Evolutionary conservation across 2,113 vertebrate genomes (phyloP).

Genomic region (Tragelaphus buxtoni): DNA sequence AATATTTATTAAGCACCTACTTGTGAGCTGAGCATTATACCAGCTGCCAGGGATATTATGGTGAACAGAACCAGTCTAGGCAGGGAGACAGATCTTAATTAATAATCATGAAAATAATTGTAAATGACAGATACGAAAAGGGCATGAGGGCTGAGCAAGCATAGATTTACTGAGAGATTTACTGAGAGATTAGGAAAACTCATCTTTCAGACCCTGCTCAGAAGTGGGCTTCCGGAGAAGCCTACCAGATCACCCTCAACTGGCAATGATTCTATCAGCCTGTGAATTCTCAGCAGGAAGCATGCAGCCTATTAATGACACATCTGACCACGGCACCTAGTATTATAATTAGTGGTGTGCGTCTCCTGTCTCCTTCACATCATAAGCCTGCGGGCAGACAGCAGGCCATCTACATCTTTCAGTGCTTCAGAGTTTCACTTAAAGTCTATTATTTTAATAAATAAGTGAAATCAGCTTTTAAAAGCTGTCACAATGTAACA

Average conservation of each 20-base stretch:
- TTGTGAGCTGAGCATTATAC: background rate
- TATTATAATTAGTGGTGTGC: background rate
- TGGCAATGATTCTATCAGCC: background rate
- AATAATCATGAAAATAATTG: background rate
- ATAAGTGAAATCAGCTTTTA: constrained; percentile 4
- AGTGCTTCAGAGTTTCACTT: background rate
- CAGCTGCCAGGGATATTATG: background rate
- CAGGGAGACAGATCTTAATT: background rate
- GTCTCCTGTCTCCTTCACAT: background rate
- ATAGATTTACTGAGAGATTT: background rate
- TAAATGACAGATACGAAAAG: background rate
- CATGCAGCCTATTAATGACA: background rate
- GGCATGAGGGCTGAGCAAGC: background rate
- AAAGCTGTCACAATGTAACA: background rate
- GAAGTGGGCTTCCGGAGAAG: background rate
- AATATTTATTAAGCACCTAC: background rate
- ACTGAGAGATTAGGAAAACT: background rate
- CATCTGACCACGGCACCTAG: background rate
- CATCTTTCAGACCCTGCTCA: background rate
- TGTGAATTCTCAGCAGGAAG: background rate
- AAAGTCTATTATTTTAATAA: background rate
- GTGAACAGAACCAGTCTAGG: background rate
- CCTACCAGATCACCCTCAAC: background rate
- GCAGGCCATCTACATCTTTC: background rate
- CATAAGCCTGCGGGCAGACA: background rate